Evolutionary conservation across 2,888 invertebrate species (phyloP).

Genomic region (Acleris emargana): DNA sequence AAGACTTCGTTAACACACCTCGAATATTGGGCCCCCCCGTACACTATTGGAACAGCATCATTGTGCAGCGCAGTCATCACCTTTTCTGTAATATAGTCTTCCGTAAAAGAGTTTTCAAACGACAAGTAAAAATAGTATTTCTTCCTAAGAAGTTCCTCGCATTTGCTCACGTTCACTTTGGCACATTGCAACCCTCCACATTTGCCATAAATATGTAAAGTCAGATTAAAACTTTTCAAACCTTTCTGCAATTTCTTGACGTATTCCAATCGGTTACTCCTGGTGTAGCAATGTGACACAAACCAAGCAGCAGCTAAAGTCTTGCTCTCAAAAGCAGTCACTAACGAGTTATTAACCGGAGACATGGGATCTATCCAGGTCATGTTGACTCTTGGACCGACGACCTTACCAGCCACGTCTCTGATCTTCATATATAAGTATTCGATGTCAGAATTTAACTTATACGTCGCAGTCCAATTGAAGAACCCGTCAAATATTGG

Average conservation of each 20-base stretch:
- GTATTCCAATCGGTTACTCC: conserved; percentile 45
- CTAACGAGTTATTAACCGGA: conserved; percentile 44
- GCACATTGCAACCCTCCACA: conserved; percentile 53
- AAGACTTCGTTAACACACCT: conserved; percentile 44
- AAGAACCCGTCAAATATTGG: conserved; percentile 54
- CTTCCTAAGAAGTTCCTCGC: conserved; percentile 48
- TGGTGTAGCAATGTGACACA: conserved; percentile 52
- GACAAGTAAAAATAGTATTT: conserved; percentile 63
- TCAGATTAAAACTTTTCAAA: conserved; percentile 45
- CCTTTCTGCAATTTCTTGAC: conserved; percentile 43
- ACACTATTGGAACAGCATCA: conserved; percentile 85
- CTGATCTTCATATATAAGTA: conserved; percentile 57
- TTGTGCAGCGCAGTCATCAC: conserved; percentile 68
- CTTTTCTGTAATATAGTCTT: conserved; percentile 65
- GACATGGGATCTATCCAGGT: conserved; percentile 56
- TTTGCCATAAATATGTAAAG: conserved; percentile 54
- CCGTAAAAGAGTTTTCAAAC: conserved; percentile 57
- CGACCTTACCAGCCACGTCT: conserved; percentile 45
- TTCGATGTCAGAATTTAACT: conserved; percentile 58
- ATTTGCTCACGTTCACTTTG: conserved; percentile 39
- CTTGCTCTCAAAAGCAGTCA: conserved; percentile 40
- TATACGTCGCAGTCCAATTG: conserved; percentile 70
- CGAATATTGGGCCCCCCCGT: conserved; percentile 85
- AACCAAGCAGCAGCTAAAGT: conserved; percentile 57
- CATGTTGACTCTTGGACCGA: conserved; percentile 57